Evolutionary conservation across 2,888 invertebrate species (phyloP), one percentile per base, ranked within the genome.

Genomic region (Pollenia amentaria): DNA sequence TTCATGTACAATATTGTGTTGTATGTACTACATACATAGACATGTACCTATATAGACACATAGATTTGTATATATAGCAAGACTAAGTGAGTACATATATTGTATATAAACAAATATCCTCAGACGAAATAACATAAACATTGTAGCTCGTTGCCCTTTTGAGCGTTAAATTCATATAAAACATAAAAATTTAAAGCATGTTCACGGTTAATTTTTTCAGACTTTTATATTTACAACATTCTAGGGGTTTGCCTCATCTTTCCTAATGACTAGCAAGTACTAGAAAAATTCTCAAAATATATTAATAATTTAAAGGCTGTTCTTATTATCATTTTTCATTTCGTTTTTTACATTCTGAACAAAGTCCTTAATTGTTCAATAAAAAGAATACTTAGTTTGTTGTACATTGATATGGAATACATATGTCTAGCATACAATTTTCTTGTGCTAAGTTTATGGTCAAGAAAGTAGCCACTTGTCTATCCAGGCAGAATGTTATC

Each of bases 131-230:
- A 72, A 62, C 12, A 70, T 65, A 72, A 80, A 79, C 38, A 70
- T 64, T 80, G 55, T 18, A 80, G 80, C 80, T 80, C 80, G 62
- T 80, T 80, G 72, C 64, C 72, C 80, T 80, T 21, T 72, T 44
- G 53, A 72, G 64, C 44, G 51, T 62, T 10, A 53, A 46, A 69
- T 53, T 69, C 16, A 40, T 51, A 53, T 69, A 12, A 42, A 42
- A 42, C 42, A 69, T 64, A 64, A 48, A 67, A 76, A 10, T 67
- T 11, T 38, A 69, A 21, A 69, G 67, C 38, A 1, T 38, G 29
- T 7, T n/a, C 67, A 69, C 67, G 48, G 7, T 62, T 2, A 3
- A 1, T 29, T 29, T 29, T 29, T 6, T 2, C 3, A 29, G 3
- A 29, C 6, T 29, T 6, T 29, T 29, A 29, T 29, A 6, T 29